Evolutionary conservation across 1,140 invertebrate species (phyloP).

Genomic region (Melitaea cinxia): DNA sequence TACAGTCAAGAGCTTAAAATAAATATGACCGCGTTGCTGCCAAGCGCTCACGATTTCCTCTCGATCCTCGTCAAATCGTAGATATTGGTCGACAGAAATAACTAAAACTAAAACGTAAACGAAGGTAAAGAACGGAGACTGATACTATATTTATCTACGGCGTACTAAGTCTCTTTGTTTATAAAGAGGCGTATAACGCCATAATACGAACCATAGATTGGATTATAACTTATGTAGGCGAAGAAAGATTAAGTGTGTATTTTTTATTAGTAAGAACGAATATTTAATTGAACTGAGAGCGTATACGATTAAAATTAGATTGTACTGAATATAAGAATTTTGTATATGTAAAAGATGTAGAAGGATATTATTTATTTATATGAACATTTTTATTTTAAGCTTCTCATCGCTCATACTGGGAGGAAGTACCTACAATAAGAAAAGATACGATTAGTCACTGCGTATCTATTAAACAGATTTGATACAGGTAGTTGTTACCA

Average conservation of each 20-base stretch:
- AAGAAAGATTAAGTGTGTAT: background rate
- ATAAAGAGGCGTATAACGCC: conserved; percentile 60
- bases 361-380: too few relatives aligned
- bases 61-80: conserved; percentile 50
- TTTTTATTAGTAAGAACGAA: background rate
- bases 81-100: conserved; percentile 59
- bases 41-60: conserved; percentile 42
- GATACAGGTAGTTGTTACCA: too few relatives aligned
- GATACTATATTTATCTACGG: conserved; percentile 63
- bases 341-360: too few relatives aligned
- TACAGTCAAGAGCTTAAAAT: conserved; percentile 39
- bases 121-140: conserved; percentile 60
- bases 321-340: too few relatives aligned
- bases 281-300: background rate
- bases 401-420: too few relatives aligned
- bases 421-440: too few relatives aligned
- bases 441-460: too few relatives aligned
- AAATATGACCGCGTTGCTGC: conserved; percentile 43
- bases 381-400: too few relatives aligned
- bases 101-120: conserved; percentile 47
- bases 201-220: conserved; percentile 52
- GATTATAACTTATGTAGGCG: conserved; percentile 34
- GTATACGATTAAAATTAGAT: too few relatives aligned
- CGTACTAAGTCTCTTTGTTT: conserved; percentile 74
- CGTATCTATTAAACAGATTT: too few relatives aligned